Evolutionary conservation across 2,888 invertebrate genomes (phyloP), one percentile per base, ranked within the genome.

Genomic region (Elysia crispata): DNA sequence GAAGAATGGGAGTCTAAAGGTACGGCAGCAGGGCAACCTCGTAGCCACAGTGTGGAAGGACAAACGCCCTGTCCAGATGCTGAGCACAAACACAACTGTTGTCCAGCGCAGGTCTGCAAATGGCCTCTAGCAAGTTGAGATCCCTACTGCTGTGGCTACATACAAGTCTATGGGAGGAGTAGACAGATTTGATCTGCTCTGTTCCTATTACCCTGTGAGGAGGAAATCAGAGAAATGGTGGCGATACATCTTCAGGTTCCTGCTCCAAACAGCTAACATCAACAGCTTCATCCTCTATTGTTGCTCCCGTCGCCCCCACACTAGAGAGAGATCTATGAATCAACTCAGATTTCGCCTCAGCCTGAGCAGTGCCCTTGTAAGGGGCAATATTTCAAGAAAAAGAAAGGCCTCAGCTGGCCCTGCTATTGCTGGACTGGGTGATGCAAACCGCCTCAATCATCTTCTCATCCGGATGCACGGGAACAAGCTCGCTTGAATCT

Each of bases 91-190:
- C 41, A 50, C 77, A 0, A 18, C 49, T 30, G 30, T 67, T 20
- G 67, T 66, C 30, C 3, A 23, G 1, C 67, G 67, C 30, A 23
- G 25, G 8, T 15, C 67, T 6, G 1, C 25, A 6, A 3, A 5
- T 3, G 67, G 67, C 3, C 23, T 1, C 67, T 6, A 5, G 5
- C 6, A 66, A 20, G 15, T 25, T 1, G 15, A 66, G 15, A 66
- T 66, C 15, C 67, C 30, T 41, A 28, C 67, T 60, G 6, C 30
- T 28, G 67, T 66, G 25, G 67, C 3, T 15, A 28, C 67, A 6
- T 80, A 80, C 49, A 82, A 83, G 66, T 57, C 49, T 57, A 83
- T 81, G 83, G 75, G 79, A 54, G 76, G 74, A 30, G 67, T 76
- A 20, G 82, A 83, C 49, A 28, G 49, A 8, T 66, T 49, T 1